phyloP scores from a whole-genome alignment of 1,140 invertebrate species.

The Megathymus violae region DNA sequence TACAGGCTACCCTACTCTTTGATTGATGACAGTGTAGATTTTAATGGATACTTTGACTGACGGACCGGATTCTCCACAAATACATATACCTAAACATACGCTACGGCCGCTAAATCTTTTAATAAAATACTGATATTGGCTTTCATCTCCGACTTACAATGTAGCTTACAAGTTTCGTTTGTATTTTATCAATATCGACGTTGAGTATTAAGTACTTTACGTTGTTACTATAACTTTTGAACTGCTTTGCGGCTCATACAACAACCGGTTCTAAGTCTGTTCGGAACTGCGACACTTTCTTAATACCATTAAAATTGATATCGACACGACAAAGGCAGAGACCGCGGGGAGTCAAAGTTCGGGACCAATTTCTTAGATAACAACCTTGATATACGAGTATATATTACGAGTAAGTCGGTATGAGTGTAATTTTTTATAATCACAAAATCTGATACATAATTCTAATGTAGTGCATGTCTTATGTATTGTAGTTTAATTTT shows the following conservation, averaged over 20 bases:
- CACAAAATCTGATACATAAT: background rate
- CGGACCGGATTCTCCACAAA: no score
- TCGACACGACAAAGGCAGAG: conserved; percentile 44
- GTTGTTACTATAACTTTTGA: background rate
- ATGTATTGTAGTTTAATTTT: no score
- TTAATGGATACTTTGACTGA: no score
- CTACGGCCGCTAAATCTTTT: background rate
- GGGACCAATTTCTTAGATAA: conserved; percentile 25
- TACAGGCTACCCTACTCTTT: no score
- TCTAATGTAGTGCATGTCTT: conserved; percentile 3
- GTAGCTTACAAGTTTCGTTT: background rate
- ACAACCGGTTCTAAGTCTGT: conserved; percentile 9
- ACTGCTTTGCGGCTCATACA: conserved; percentile 7
- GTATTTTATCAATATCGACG: conserved; percentile 6
- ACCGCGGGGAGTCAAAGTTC: conserved; percentile 42
- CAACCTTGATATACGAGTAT: conserved; percentile 3
- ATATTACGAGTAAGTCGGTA: conserved; percentile 15
- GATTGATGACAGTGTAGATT: no score
- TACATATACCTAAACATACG: no score
- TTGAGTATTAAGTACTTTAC: conserved; percentile 5
- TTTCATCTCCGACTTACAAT: background rate
- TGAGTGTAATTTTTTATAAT: no score
- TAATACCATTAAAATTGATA: conserved; percentile 39
- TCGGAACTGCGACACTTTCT: conserved; percentile 18
- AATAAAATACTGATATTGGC: background rate